Percentiles rank a stretch among this genome's conserved stretches.
These are phyloP conservation scores for Macropodus opercularis DNA, from an alignment of 2,797 vertebrate genomes.

Conservation along the genomic window DNA sequence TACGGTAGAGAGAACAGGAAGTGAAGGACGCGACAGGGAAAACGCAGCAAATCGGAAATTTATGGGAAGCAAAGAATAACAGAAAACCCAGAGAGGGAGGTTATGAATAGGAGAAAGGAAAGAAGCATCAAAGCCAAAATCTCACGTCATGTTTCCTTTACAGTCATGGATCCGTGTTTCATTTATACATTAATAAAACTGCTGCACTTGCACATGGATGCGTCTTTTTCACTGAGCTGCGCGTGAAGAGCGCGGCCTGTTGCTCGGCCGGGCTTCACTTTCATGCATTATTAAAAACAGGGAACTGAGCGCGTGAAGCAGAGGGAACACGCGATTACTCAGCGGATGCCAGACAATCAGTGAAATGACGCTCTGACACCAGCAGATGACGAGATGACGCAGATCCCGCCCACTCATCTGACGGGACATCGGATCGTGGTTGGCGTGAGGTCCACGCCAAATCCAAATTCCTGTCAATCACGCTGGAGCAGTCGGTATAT, in stretches of 20 bases:
- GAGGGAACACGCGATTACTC: constrained; percentile 56
- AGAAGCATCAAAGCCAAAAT: too few species aligned
- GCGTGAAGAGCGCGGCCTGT: constrained; percentile 36
- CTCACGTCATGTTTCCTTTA: constrained; percentile 11
- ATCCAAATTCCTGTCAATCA: constrained; percentile 29
- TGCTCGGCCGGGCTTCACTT: constrained; percentile 20
- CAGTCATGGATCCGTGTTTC: constrained; percentile 21
- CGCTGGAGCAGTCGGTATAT: constrained; percentile 19
- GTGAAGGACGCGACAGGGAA: neutral
- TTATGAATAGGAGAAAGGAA: too few species aligned
- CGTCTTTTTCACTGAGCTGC: constrained; percentile 7
- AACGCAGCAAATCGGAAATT: neutral
- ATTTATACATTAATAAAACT: constrained; percentile 27
- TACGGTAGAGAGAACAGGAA: neutral
- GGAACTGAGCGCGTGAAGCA: neutral
- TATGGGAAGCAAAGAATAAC: neutral
- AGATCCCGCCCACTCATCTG: constrained; percentile 47
- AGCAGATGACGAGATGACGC: constrained; percentile 36
- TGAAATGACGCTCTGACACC: too few species aligned
- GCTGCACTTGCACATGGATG: constrained; percentile 15
- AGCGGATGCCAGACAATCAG: constrained; percentile 31
- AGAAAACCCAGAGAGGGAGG: too few species aligned
- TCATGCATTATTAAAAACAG: constrained; percentile 51
- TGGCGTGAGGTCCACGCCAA: constrained; percentile 24
- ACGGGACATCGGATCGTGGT: constrained; percentile 33